Conservation (phyloP, 2,113 vertebrate genomes). For the Nyctereutes procyonoides region DNA sequence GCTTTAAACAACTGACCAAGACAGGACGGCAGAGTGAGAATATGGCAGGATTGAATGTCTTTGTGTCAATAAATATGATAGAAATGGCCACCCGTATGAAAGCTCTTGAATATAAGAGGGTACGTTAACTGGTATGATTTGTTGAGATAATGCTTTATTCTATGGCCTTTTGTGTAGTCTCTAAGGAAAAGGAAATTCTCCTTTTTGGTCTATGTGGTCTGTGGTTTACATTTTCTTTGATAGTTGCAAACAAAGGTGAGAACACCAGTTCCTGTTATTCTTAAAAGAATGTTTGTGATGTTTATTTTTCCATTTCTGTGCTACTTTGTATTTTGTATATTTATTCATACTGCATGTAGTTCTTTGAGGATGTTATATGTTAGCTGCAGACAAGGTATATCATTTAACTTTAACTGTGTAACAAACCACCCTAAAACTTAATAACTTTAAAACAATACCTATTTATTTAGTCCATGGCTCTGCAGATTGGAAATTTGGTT, state of each 20-base stretch:
- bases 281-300: neutral
- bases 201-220: neutral
- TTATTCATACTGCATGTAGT: neutral
- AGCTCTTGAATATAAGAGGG: neutral
- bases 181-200: neutral
- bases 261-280: neutral
- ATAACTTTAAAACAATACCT: neutral
- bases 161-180: neutral
- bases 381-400: neutral
- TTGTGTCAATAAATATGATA: accelerated
- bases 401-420: neutral
- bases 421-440: neutral
- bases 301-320: neutral
- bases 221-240: neutral
- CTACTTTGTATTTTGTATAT: neutral
- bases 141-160: neutral
- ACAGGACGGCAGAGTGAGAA: neutral
- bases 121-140: neutral
- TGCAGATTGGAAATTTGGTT: neutral
- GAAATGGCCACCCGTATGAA: neutral
- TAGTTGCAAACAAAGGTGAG: neutral
- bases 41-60: accelerated
- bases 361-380: neutral
- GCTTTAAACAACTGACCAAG: neutral
- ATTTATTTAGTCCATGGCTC: neutral